Evolutionary conservation across 2,888 invertebrate species (phyloP), one percentile per base, ranked within the genome.

Genomic region (Drosophila neutralis): DNA sequence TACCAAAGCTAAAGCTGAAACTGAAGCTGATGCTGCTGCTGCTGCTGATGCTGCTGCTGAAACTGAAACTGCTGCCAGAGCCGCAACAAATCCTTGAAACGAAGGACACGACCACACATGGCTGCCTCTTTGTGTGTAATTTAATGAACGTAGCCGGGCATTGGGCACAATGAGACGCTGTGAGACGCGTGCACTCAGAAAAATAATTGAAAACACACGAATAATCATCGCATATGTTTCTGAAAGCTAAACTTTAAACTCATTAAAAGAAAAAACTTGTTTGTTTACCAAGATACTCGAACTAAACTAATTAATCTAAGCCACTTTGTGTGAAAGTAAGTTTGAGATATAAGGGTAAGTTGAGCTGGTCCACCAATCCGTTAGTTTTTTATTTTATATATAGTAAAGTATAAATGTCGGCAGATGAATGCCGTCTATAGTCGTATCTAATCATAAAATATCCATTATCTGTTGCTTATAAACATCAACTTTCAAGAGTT

Each of bases 101-200:
- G 75, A 87, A 83, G 82, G 87, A 82, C 87, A 73, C 68, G 80
- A 77, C 65, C 81, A 69, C 54, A 67, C 72, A 80, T 77, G 74
- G 53, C 69, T 71, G 64, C 57, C 65, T 67, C 67, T 67, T 58
- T 65, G 61, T 67, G 54, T 78, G 81, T 74, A 69, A 83, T 81
- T 76, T 71, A 81, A 83, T 83, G 86, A 86, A 83, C 79, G 79
- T 81, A 62, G 42, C 15, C 24, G 24, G 24, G 45, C 45, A 45
- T 4, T 45, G 45, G 8, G 45, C 24, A 24, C 62, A 53, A 53
- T 33, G 57, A 29, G 29, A 29, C 29, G 29, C 7, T 45, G 13
- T 38, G 53, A 29, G 27, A 48, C 3, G 5, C 13, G 13, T 56
- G n/a, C 56, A 56, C 56, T 29, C 5, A 49, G 10, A 45, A 24